Evolutionary conservation across 2,113 vertebrate species (phyloP).

Genomic region (Brachypteracias leptosomus): DNA sequence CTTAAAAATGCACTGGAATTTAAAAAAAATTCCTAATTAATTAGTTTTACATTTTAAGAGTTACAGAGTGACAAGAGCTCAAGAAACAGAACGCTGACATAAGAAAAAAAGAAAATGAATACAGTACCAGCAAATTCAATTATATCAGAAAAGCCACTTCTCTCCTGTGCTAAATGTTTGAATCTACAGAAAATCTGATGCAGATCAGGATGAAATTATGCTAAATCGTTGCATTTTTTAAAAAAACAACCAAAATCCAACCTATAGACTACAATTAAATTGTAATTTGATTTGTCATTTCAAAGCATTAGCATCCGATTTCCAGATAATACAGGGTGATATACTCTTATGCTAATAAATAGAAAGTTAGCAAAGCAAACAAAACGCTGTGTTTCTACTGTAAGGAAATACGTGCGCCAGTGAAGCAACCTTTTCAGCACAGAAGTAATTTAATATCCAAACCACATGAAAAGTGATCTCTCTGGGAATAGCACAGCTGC

Average conservation of each 20-base stretch:
- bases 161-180: background rate
- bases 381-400: slow-evolving; percentile 69
- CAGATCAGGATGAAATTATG: background rate
- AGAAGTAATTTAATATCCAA: slow-evolving; percentile 72
- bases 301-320: slow-evolving; percentile 53
- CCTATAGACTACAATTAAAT: background rate
- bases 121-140: background rate
- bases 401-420: slow-evolving; percentile 68
- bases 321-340: slow-evolving; percentile 62
- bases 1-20: background rate
- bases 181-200: slow-evolving; percentile 7
- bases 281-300: slow-evolving; percentile 64
- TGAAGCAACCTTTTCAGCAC: slow-evolving; percentile 74
- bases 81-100: background rate
- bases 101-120: background rate
- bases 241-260: background rate
- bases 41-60: background rate
- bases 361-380: slow-evolving; percentile 64
- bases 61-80: background rate
- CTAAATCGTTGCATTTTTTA: background rate
- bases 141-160: background rate
- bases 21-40: background rate
- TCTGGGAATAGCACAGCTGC: slow-evolving; percentile 77
- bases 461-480: slow-evolving; percentile 78
- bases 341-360: slow-evolving; percentile 49